Evolutionary conservation across 2,113 vertebrate species (phyloP).

Genomic region (Raja brachyura): DNA sequence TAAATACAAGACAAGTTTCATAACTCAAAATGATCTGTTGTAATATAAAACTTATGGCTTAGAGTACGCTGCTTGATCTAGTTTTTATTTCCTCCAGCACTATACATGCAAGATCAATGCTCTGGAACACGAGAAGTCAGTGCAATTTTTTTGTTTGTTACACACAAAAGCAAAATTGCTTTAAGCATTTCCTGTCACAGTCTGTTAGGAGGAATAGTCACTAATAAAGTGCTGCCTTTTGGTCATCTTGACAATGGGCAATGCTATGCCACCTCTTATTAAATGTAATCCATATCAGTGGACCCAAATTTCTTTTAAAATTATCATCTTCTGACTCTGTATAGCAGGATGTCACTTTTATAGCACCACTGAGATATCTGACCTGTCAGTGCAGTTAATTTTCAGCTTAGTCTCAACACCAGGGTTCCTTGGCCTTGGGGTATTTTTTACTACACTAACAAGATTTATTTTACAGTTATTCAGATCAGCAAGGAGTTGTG

Average conservation of each 20-base stretch:
- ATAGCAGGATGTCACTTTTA: conserved; percentile 73
- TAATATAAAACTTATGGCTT: conserved; percentile 51
- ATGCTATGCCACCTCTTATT: conserved; percentile 77
- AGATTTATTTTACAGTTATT: conserved; percentile 62
- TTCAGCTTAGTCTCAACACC: conserved; percentile 62
- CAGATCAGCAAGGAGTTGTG: conserved; percentile 57
- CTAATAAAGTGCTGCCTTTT: conserved; percentile 76
- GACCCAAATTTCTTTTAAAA: conserved; percentile 81
- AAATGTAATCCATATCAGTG: conserved; percentile 73
- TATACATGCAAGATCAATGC: conserved; percentile 64
- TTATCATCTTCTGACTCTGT: conserved; percentile 71
- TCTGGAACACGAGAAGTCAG: conserved; percentile 55
- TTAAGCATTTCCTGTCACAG: conserved; percentile 69
- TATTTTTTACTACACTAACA: conserved; percentile 53
- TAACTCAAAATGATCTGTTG: conserved; percentile 54
- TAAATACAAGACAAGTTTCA: conserved; percentile 52
- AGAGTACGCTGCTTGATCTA: conserved; percentile 51
- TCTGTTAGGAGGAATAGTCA: conserved; percentile 63
- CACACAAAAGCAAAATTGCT: conserved; percentile 63
- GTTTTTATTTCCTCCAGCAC: conserved; percentile 47
- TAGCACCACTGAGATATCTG: conserved; percentile 69
- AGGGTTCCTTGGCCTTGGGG: conserved; percentile 52
- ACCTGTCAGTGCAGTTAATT: conserved; percentile 76
- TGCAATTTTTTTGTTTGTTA: conserved; percentile 66
- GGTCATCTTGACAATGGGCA: conserved; percentile 73